phyloP scores from a whole-genome alignment of 1,140 invertebrate species.

The Caenorhabditis inopinata region DNA sequence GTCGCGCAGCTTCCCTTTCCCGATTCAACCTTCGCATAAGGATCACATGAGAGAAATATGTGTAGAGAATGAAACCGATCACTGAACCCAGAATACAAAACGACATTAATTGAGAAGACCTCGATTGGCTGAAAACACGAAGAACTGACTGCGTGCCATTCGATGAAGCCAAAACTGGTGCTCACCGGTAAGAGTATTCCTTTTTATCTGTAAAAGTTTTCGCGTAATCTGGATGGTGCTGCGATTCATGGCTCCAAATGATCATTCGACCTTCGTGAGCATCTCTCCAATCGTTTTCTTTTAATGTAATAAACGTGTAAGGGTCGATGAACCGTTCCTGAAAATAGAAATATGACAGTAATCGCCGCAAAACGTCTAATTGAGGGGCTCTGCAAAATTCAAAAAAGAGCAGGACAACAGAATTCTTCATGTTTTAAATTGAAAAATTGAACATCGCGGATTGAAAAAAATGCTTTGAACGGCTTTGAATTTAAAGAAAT shows the following conservation, averaged over 20 bases:
- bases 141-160: no score
- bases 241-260: conserved; percentile 38
- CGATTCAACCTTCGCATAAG: conserved; percentile 23
- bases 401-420: no score
- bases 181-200: not conserved
- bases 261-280: conserved; percentile 33
- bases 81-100: conserved; percentile 36
- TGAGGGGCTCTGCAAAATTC: no score
- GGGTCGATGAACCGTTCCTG: conserved; percentile 14
- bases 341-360: not conserved
- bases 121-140: not conserved
- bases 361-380: no score
- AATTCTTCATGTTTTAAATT: no score
- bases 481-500: no score
- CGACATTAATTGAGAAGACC: conserved; percentile 39
- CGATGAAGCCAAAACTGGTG: not conserved
- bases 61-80: conserved; percentile 42
- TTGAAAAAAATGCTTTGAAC: no score
- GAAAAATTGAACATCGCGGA: no score
- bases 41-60: conserved; percentile 39
- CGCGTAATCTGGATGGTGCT: conserved; percentile 38
- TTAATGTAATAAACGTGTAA: not conserved
- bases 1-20: not conserved
- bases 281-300: conserved; percentile 40
- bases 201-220: conserved; percentile 1